phyloP scores from a whole-genome alignment of 2,797 vertebrate genomes.

The Alosa sapidissima region DNA sequence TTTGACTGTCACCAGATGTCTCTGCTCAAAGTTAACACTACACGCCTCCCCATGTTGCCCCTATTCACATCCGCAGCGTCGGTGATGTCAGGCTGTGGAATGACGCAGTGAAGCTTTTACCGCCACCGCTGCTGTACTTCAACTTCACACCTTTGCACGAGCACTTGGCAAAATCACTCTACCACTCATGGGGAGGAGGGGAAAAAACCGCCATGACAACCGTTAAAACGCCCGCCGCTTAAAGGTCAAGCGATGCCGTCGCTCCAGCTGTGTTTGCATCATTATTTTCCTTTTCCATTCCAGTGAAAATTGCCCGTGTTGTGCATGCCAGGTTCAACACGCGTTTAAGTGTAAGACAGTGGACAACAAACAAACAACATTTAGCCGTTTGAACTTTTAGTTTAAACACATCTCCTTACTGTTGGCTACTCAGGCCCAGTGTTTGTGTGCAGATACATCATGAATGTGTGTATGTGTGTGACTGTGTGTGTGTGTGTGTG shows the following conservation, averaged over 20 bases:
- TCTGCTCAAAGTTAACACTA: not conserved
- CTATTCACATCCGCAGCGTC: not conserved
- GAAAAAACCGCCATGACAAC: not conserved
- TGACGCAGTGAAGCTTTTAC: not conserved
- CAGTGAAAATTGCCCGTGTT: constrained; percentile 17
- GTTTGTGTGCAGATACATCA: not conserved
- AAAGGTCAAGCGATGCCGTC: constrained; percentile 12
- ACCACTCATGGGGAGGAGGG: not conserved
- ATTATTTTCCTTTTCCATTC: constrained; percentile 25
- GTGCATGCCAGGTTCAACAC: constrained; percentile 21
- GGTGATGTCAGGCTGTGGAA: constrained; percentile 12
- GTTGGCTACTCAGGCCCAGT: not conserved
- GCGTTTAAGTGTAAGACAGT: constrained; percentile 11
- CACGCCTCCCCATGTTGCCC: not conserved
- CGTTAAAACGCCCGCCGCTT: not conserved
- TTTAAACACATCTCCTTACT: constrained; percentile 10
- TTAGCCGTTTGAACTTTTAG: constrained; percentile 19
- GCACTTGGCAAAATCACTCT: constrained; percentile 3
- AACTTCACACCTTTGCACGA: constrained; percentile 2
- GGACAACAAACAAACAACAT: constrained; percentile 24
- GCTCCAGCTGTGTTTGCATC: constrained; percentile 12
- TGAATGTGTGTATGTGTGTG: too few relatives aligned
- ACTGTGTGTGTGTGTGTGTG: not conserved
- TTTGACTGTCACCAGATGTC: not conserved
- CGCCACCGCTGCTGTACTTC: not conserved